Conservation (phyloP, 1,140 invertebrate species). For the Globodera ellingtonae region DNA sequence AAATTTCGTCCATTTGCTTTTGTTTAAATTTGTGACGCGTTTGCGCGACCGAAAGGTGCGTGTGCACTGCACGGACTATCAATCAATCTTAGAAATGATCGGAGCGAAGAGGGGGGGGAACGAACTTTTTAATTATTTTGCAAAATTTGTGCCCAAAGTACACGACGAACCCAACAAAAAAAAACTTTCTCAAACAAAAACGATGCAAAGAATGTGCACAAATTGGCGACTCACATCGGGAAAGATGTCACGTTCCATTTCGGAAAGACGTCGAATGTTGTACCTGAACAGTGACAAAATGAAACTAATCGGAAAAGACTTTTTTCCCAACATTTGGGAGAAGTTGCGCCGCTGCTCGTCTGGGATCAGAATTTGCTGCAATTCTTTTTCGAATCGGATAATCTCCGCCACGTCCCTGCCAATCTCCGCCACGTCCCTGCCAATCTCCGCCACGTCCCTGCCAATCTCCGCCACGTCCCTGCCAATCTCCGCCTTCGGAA, state of each 20-base stretch:
- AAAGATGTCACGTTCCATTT: slow-evolving; percentile 39
- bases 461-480: slow-evolving; percentile 45
- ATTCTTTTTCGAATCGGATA: slow-evolving; percentile 56
- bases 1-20: too few relatives aligned
- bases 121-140: too few relatives aligned
- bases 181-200: not conserved
- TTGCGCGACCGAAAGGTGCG: not conserved
- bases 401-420: slow-evolving; percentile 44
- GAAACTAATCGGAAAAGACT: not conserved
- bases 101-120: too few relatives aligned
- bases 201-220: not conserved
- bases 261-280: slow-evolving; percentile 47
- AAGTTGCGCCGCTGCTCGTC: slow-evolving; percentile 60
- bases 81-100: not conserved
- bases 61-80: not conserved
- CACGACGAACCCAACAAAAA: too few relatives aligned
- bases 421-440: slow-evolving; percentile 45
- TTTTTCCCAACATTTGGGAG: slow-evolving; percentile 37
- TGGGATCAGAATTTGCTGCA: slow-evolving; percentile 56
- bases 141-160: too few relatives aligned
- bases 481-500: slow-evolving; percentile 37
- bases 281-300: slow-evolving; percentile 33
- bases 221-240: slow-evolving; percentile 24
- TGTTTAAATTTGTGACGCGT: too few relatives aligned
- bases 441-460: slow-evolving; percentile 46